Evolutionary conservation across 1,140 invertebrate genomes (phyloP), one percentile per base, ranked within the genome.

Genomic region (Zaprionus lachaisei): DNA sequence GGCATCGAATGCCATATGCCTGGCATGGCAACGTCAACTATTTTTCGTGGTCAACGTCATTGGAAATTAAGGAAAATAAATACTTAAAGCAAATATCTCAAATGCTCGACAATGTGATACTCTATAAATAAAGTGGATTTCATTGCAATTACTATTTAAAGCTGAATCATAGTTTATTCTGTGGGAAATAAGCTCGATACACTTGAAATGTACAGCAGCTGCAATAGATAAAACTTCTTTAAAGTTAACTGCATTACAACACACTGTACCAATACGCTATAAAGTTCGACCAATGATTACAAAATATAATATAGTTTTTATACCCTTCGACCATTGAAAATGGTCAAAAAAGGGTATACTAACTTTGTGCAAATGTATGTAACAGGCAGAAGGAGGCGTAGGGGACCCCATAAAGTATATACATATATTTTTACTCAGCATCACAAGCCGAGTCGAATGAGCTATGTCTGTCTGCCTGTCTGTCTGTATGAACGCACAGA

Each of bases 1-100:
- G 72, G 60, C 72, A 66, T 72, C 70, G 70, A 58, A 58, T 66
- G 62, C 49, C 38, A 44, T 22, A n/a, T 51, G 44, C 55, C 41
- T 77, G 37, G 69, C 75, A 75, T 75, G 58, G 76, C 71, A 78
- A 78, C 76, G 58, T 64, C 73, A 60, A 72, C 67, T 71, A 38
- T 79, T 80, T 83, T 80, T 83, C 69, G 78, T 74, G 74, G 78
- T 81, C 81, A 76, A 86, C 82, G 82, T 85, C 82, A 86, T 73
- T 68, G 54, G 38, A 44, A 73, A 58, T 24, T 37, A 58, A 58
- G 56, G 56, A 37, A 56, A 56, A 56, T 56, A 56, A 56, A 56
- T 56, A 58, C 15, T 31, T 7, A 56, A n/a, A 12, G 6, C 5
- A 56, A 56, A 17, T n/a, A 56, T 26, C 22, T 56, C 15, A 5